These are phyloP conservation scores for Andrena cerasifolii DNA, from an alignment of 1,140 invertebrate genomes.

Conservation along the genomic window DNA sequence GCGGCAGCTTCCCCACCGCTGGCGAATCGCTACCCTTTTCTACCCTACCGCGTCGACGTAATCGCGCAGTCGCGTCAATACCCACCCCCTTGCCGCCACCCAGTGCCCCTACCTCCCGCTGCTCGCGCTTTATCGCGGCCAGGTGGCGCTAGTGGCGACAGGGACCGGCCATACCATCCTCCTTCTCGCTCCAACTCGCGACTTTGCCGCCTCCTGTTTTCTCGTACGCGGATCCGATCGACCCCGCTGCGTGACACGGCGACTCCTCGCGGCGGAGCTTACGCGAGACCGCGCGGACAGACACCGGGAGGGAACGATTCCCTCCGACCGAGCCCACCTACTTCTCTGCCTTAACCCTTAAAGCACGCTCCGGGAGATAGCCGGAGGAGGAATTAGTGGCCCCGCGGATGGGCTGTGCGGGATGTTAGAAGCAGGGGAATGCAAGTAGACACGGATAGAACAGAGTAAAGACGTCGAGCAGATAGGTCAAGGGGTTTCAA, in stretches of 20 bases:
- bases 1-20: not conserved
- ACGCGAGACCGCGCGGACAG: conserved; percentile 25
- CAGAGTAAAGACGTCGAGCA: not conserved
- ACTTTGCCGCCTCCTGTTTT: conserved; percentile 8
- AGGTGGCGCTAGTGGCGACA: conserved; percentile 45
- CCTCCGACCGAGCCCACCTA: conserved; percentile 15
- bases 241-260: conserved; percentile 41
- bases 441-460: not conserved
- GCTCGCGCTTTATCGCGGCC: not conserved
- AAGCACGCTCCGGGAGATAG: not conserved
- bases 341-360: not conserved
- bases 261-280: conserved; percentile 42
- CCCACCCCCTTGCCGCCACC: conserved; percentile 33
- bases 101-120: not conserved
- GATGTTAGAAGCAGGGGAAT: not conserved
- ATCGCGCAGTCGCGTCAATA: conserved; percentile 63
- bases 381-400: not conserved
- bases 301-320: conserved; percentile 16
- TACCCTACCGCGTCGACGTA: conserved; percentile 54
- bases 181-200: conserved; percentile 15
- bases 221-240: conserved; percentile 60
- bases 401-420: no score
- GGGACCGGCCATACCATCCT: not conserved
- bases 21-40: conserved; percentile 37
- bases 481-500: not conserved